Evolutionary conservation across 2,113 vertebrate genomes (phyloP).

Genomic region (Embiotoca jacksoni): DNA sequence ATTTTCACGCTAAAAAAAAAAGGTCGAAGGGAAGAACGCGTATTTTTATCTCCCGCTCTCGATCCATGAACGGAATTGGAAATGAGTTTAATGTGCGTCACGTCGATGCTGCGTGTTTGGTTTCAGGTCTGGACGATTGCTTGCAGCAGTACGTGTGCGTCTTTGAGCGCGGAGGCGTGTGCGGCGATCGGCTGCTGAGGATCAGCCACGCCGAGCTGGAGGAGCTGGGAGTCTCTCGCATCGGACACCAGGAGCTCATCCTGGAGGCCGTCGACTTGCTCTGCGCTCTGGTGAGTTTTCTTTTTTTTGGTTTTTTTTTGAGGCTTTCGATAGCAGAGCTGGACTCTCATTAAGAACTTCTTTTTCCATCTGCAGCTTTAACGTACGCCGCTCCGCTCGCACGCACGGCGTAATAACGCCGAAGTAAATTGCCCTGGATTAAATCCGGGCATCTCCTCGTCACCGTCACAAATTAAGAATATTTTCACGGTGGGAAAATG

Average conservation of each 20-base stretch:
- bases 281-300: constrained; percentile 91
- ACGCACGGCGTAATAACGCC: background rate
- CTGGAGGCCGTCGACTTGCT: constrained; percentile 97
- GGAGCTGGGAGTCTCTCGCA: constrained; percentile 96
- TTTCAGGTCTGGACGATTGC: constrained; percentile 94
- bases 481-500: background rate
- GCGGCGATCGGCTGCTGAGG: constrained; percentile 93
- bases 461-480: background rate
- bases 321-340: no score
- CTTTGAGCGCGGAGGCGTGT: constrained; percentile 95
- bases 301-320: background rate
- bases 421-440: constrained; percentile 7
- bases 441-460: constrained; percentile 4
- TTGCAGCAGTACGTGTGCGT: constrained; percentile 98
- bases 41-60: no score
- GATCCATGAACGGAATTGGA: no score
- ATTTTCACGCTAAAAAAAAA: no score
- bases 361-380: constrained; percentile 13
- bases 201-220: constrained; percentile 98
- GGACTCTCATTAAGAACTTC: constrained; percentile 14
- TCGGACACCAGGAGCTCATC: constrained; percentile 97
- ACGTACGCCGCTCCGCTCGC: constrained; percentile 4
- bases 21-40: no score
- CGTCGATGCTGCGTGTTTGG: constrained; percentile 36
- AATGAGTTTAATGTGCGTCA: background rate